Evolutionary conservation across 2,113 vertebrate genomes (phyloP).

Genomic region (Epinephelus cyanopodus): DNA sequence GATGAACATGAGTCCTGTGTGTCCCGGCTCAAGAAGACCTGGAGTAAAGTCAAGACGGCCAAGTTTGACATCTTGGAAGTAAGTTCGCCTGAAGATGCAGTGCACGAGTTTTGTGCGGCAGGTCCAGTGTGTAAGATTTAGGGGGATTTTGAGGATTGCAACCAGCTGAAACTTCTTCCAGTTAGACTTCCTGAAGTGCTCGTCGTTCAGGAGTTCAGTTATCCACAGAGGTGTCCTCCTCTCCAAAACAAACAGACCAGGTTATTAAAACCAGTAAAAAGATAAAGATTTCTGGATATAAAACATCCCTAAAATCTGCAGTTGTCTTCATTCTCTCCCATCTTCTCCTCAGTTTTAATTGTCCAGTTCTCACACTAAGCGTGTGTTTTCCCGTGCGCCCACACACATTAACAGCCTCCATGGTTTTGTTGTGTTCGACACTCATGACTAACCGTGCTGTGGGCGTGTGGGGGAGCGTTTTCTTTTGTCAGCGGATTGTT

Average conservation of each 20-base stretch:
- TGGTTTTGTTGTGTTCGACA: background rate
- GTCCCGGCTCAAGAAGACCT: constrained; percentile 95
- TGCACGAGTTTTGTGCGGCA: background rate
- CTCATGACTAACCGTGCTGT: constrained; percentile 3
- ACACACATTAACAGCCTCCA: background rate
- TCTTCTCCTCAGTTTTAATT: background rate
- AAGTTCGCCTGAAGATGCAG: background rate
- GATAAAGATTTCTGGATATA: background rate
- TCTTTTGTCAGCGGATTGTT: background rate
- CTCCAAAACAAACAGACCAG: no score
- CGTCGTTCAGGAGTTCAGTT: no score
- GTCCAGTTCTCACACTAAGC: background rate
- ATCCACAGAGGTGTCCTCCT: no score
- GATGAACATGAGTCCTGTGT: constrained; percentile 98
- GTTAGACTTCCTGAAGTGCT: no score
- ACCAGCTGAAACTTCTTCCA: no score
- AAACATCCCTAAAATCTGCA: background rate
- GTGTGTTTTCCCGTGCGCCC: background rate
- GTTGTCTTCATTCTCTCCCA: background rate
- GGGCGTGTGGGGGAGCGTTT: constrained; percentile 7
- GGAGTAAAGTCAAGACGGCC: constrained; percentile 95
- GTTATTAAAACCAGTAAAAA: no score
- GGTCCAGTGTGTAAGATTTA: background rate
- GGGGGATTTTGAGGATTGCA: no score
- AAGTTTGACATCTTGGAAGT: constrained; percentile 97